Base-by-base conservation (phyloP, 1,140 invertebrate species). In the Drosophila nannoptera region DNA sequence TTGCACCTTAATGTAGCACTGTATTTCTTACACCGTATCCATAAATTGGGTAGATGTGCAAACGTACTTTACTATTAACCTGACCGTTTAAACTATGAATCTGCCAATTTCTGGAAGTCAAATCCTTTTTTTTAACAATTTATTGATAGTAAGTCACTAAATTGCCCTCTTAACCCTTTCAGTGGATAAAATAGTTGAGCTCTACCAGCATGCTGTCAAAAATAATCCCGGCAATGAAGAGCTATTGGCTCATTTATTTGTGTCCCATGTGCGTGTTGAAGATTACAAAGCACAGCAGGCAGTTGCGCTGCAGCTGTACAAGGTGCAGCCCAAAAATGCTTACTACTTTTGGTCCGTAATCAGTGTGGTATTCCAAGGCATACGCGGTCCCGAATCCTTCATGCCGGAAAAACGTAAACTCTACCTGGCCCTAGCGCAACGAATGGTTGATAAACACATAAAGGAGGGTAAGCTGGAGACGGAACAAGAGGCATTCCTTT, bases 281-380 rank as follows among this genome's bases (percentile, higher is more conserved):
- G 94, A 99, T 90, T 97, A 96, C 80, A 96, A 96, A 87, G 94
- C 96, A 31, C 98, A 99, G 87, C 96, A 99, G 82, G 92, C 94
- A 65, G 94, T 94, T 7, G 98, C 98, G 1, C 93, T 98, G 91
- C 92, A 92, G 16, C 91, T 99, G 4, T 98, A 97, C 87, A 98
- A 97, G 91, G 90, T 96, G 32, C 94, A 94, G 88, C 94, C 96
- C 31, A 99, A 98, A 90, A 98, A 97, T 90, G 97, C 97, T 0
- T 99, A 99, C 90, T 98, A 98, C 88, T 98, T 98, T 90, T 99
- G 98, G 98, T 95, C 95, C 61, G 94, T 99, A 11, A 98, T 98
- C 95, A 98, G 97, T 89, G 93, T 97, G 87, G 94, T 98, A 12
- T 94, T 99, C 92, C 97, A 90, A 65, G 89, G 88, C 4, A 88